phyloP scores from a whole-genome alignment of 1,140 invertebrate genomes.

The Eulimnadia texana region DNA sequence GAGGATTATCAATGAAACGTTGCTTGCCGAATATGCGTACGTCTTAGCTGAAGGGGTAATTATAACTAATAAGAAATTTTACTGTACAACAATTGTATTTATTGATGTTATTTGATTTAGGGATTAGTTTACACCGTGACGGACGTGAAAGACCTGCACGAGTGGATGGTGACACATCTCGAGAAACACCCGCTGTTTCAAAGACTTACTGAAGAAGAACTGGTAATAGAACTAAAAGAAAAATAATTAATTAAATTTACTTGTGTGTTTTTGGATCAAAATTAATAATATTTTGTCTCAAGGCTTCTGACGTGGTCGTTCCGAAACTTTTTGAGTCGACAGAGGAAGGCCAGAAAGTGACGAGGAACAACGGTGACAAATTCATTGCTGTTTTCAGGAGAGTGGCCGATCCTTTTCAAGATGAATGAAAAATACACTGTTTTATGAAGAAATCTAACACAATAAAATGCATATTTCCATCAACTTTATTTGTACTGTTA shows the following conservation, averaged over 20 bases:
- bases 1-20: constrained; percentile 87
- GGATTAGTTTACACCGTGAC: constrained; percentile 91
- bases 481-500: no score
- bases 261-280: neutral
- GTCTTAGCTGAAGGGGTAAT: constrained; percentile 64
- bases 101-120: constrained; percentile 34
- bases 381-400: constrained; percentile 79
- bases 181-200: constrained; percentile 80
- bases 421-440: neutral
- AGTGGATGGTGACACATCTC: constrained; percentile 94
- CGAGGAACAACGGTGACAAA: constrained; percentile 85
- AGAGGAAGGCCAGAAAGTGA: constrained; percentile 97
- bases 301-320: constrained; percentile 70
- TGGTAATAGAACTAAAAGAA: no score
- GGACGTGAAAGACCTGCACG: constrained; percentile 91
- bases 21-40: constrained; percentile 95
- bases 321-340: constrained; percentile 80
- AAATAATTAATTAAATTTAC: no score
- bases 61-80: constrained; percentile 19
- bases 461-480: no score
- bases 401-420: constrained; percentile 35
- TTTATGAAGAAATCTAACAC: neutral
- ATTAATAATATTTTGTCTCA: constrained; percentile 14
- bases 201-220: constrained; percentile 50
- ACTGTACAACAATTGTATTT: neutral